These are phyloP conservation scores for Chondrosia reniformis DNA, from an alignment of 37 sponge, comb jelly and placozoan genomes.

Conservation along the genomic window DNA sequence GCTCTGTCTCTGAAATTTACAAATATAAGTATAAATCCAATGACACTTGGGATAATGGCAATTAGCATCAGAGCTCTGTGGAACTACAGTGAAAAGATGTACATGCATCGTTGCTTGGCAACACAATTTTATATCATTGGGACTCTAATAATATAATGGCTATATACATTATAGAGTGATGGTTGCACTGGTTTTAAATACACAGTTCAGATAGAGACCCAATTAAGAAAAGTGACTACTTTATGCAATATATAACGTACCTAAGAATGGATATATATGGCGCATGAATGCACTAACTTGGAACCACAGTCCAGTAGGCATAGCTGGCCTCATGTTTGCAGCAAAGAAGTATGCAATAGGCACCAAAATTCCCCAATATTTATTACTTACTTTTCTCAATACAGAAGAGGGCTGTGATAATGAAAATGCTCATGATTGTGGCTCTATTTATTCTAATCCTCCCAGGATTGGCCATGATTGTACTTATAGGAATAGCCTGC, in stretches of 20 bases:
- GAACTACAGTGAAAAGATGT: not conserved
- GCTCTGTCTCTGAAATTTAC: slow-evolving; percentile 9
- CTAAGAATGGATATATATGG: not conserved
- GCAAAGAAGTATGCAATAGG: slow-evolving; percentile 63
- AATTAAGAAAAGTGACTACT: too few species aligned
- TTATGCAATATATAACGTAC: too few species aligned
- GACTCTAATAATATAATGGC: not conserved
- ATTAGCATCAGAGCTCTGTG: slow-evolving; percentile 54
- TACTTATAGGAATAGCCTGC: not conserved
- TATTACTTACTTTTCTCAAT: slow-evolving; percentile 56
- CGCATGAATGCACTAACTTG: slow-evolving; percentile 18
- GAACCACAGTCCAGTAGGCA: slow-evolving; percentile 76
- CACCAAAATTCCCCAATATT: slow-evolving; percentile 47
- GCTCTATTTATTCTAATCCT: not conserved
- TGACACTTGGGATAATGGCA: slow-evolving; percentile 24
- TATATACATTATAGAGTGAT: not conserved
- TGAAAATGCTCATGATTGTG: not conserved
- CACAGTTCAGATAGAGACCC: too few species aligned
- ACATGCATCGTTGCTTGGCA: not conserved
- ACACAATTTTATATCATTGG: not conserved
- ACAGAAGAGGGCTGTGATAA: slow-evolving; percentile 39
- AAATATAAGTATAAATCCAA: slow-evolving; percentile 56
- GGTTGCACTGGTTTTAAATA: too few species aligned
- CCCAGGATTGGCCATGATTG: slow-evolving; percentile 11
- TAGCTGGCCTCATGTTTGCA: slow-evolving; percentile 58